A percentile compares a stretch with the other conserved stretches of the same genome.
Conservation (phyloP, 2,888 invertebrate species). For the Rosalia funebris region DNA sequence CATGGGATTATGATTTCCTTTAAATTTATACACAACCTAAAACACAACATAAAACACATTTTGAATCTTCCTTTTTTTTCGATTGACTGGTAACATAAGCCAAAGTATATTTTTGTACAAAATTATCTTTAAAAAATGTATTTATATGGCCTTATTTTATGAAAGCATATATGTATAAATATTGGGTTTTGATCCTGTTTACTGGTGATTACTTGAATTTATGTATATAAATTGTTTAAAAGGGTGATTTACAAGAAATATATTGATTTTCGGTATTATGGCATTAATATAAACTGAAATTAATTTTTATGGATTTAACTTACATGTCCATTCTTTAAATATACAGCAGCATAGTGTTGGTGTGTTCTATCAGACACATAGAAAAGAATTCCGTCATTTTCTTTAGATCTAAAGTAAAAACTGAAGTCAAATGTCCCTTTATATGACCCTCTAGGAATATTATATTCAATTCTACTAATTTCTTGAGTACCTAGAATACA, state of each 20-base stretch:
- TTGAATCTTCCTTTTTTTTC: too few relatives aligned
- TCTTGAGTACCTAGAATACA: slow-evolving; percentile 69
- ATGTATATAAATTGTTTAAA: too few relatives aligned
- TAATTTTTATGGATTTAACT: slow-evolving; percentile 39
- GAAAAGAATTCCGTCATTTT: slow-evolving; percentile 83
- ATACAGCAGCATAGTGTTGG: slow-evolving; percentile 74
- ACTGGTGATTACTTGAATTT: too few relatives aligned
- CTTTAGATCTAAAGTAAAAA: slow-evolving; percentile 81
- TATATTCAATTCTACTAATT: slow-evolving; percentile 79
- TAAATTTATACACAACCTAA: slow-evolving; percentile 76
- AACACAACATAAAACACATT: slow-evolving; percentile 38
- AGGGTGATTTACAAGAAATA: too few relatives aligned
- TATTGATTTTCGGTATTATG: too few relatives aligned
- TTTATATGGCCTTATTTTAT: too few relatives aligned
- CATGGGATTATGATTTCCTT: slow-evolving; percentile 72
- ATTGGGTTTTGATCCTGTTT: too few relatives aligned
- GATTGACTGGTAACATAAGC: too few relatives aligned
- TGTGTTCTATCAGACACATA: slow-evolving; percentile 74
- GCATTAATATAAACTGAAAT: background rate
- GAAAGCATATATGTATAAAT: too few relatives aligned
- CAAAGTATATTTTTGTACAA: background rate
- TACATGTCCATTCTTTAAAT: slow-evolving; percentile 79
- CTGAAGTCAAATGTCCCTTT: slow-evolving; percentile 78
- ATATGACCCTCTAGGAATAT: slow-evolving; percentile 67
- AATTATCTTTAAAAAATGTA: too few relatives aligned